These are phyloP conservation scores for Himalopsyche anomala DNA, from an alignment of 2,888 invertebrate genomes.

Conservation along the genomic window DNA sequence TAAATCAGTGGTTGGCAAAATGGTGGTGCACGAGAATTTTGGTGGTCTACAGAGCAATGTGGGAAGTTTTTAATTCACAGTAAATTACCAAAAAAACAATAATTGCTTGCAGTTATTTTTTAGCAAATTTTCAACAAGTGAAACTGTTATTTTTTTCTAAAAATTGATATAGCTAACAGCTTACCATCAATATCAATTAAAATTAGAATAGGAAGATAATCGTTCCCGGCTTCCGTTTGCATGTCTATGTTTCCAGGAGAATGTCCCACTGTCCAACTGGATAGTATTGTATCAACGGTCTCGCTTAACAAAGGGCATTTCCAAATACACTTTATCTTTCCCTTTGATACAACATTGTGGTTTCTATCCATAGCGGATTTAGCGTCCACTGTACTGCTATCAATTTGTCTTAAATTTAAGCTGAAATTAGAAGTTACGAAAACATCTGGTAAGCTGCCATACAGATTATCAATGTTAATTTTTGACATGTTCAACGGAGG, in stretches of 20 bases:
- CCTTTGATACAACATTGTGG: constrained; percentile 35
- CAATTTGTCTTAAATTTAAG: neutral
- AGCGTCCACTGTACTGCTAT: neutral
- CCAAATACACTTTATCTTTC: constrained; percentile 70
- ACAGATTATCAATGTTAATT: neutral
- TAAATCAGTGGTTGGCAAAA: no score
- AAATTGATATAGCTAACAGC: neutral
- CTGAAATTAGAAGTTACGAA: constrained; percentile 47
- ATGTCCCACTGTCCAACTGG: constrained; percentile 77
- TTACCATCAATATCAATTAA: constrained; percentile 72
- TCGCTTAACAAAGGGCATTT: constrained; percentile 75
- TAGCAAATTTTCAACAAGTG: no score
- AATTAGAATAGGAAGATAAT: constrained; percentile 75
- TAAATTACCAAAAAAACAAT: no score
- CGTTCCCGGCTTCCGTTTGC: constrained; percentile 72
- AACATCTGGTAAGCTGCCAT: constrained; percentile 52
- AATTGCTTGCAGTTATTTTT: no score
- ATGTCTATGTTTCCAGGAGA: constrained; percentile 72
- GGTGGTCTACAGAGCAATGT: no score
- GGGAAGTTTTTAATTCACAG: no score
- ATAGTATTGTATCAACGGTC: constrained; percentile 74
- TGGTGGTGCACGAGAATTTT: no score
- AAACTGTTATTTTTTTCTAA: no score
- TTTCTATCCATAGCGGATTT: neutral
- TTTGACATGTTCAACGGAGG: neutral